phyloP scores from a whole-genome alignment of 2,888 invertebrate genomes.

The Alsophila aescularia region DNA sequence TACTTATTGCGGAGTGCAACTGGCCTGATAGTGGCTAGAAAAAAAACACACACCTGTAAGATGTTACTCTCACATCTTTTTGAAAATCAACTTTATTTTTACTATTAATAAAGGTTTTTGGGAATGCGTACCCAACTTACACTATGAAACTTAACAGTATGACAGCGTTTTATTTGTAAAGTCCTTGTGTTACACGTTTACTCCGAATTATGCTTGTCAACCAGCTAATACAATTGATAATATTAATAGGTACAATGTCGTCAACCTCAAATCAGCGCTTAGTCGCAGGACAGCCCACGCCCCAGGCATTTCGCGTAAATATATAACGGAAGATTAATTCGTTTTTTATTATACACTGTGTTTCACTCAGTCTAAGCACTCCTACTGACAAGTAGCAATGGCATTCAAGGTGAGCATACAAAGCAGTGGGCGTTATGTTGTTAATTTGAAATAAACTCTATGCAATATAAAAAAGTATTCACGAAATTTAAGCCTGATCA shows the following conservation, averaged over 20 bases:
- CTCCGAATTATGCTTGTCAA: neutral
- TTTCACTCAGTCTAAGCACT: constrained; percentile 27
- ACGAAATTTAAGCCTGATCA: too few relatives aligned
- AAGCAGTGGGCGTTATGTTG: neutral
- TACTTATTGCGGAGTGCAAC: too few relatives aligned
- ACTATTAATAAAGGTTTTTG: too few relatives aligned
- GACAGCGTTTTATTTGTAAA: neutral
- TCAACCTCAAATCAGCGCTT: neutral
- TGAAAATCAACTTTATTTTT: too few relatives aligned
- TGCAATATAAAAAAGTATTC: too few relatives aligned
- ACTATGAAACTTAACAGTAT: too few relatives aligned
- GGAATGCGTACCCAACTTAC: too few relatives aligned
- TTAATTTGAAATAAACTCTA: neutral
- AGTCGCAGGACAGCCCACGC: neutral
- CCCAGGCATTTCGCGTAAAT: constrained; percentile 27
- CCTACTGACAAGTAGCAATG: constrained; percentile 31
- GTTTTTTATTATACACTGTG: constrained; percentile 25
- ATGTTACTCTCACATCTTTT: too few relatives aligned
- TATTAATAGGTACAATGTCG: constrained; percentile 11
- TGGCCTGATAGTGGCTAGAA: too few relatives aligned
- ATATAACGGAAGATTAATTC: constrained; percentile 29
- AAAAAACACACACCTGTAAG: too few relatives aligned
- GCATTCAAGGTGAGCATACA: constrained; percentile 33
- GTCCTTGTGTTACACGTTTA: neutral
- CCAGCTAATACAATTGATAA: neutral